Evolutionary conservation across 2,888 invertebrate genomes (phyloP), one percentile per base, ranked within the genome.

Genomic region (Alitta virens): DNA sequence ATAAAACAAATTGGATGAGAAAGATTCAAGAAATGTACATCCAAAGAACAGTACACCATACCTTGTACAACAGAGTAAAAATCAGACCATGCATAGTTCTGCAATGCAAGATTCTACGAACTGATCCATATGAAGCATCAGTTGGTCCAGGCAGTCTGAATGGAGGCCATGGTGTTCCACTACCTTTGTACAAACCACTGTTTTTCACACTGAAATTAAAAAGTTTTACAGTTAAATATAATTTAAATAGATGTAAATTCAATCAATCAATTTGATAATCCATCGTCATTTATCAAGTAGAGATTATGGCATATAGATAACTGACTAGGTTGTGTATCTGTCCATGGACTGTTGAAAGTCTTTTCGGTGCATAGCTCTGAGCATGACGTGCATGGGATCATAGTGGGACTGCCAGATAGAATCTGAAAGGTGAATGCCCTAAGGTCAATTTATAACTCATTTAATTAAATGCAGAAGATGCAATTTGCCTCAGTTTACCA

Each of bases 291-390:
- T n/a, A n/a, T n/a, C n/a, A n/a, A n/a, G n/a, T n/a, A n/a, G n/a
- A n/a, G n/a, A n/a, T n/a, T n/a, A n/a, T n/a, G n/a, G n/a, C n/a
- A n/a, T n/a, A n/a, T n/a, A 9, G 24, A 52, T 2, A 26, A 86
- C 90, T 87, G 80, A 93, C 92, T 90, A 92, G 71, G 91, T 88
- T 0, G 91, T 90, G 78, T 91, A 97, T 73, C 96, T 86, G 83
- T 98, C 96, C 88, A 96, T 89, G 16, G 95, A 72, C 2, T 76
- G 71, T 70, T 97, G 96, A 82, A 94, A 95, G 81, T 98, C 95
- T 67, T 92, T 86, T 56, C 94, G 84, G 82, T 96, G 94, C 5
- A 96, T 92, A 25, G 94, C 93, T 69, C 97, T 86, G 0, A 96
- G 84, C 62, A 94, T 83, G 26, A 95, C 93, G 82, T 96, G 94